Conservation (phyloP, 92 coral and sea anemone species). For the Phenganax subtilis region DNA sequence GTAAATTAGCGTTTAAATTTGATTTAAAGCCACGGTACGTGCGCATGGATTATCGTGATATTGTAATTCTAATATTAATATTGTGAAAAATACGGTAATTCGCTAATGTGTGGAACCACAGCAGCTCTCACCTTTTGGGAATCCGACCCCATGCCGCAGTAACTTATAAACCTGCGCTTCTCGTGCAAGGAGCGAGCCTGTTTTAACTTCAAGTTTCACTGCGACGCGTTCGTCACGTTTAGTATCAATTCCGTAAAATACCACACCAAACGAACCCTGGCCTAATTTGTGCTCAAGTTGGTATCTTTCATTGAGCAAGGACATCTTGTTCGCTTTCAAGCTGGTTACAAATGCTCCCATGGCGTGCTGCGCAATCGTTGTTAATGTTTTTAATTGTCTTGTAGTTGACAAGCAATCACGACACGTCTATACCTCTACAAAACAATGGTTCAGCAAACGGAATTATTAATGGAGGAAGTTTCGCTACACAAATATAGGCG, state of each 20-base stretch:
- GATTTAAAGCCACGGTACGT: too few species aligned
- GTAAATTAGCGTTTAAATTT: too few species aligned
- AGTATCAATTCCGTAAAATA: slow-evolving; percentile 52
- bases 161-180: slow-evolving; percentile 62
- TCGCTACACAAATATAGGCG: background rate
- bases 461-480: slow-evolving; percentile 4
- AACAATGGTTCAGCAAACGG: background rate
- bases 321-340: slow-evolving; percentile 35
- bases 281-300: slow-evolving; percentile 52
- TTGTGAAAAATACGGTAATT: background rate
- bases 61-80: background rate
- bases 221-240: slow-evolving; percentile 59
- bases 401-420: slow-evolving; percentile 6
- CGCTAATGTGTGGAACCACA: background rate
- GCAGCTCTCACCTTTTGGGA: slow-evolving; percentile 18
- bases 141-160: slow-evolving; percentile 44
- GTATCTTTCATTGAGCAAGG: slow-evolving; percentile 50
- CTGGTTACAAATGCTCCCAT: slow-evolving; percentile 28
- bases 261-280: slow-evolving; percentile 69
- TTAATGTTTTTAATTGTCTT: background rate
- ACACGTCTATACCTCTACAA: background rate
- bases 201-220: slow-evolving; percentile 52
- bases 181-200: slow-evolving; percentile 49
- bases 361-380: background rate
- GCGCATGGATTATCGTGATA: too few species aligned